These are phyloP conservation scores for Portevinia maculata DNA, from an alignment of 2,888 invertebrate genomes.

Conservation along the genomic window DNA sequence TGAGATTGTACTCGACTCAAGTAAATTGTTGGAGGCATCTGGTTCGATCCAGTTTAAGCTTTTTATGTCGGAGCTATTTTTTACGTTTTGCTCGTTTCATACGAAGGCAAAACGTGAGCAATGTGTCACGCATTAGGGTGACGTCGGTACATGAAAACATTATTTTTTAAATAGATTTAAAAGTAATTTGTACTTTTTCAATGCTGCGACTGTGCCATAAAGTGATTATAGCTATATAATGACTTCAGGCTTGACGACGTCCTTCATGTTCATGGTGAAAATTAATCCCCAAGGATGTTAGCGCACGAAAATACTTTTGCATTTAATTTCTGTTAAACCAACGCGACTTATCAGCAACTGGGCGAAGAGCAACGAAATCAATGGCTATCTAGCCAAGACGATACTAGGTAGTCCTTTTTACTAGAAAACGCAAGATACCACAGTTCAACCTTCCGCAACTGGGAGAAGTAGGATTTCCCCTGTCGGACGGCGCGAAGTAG, in stretches of 20 bases:
- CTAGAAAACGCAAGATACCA: no score
- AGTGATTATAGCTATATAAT: background rate
- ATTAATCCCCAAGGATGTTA: no score
- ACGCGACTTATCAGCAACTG: no score
- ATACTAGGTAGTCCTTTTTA: no score
- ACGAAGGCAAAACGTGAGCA: slow-evolving; percentile 19
- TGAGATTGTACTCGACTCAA: slow-evolving; percentile 25
- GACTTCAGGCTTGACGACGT: no score
- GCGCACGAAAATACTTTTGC: no score
- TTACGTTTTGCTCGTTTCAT: slow-evolving; percentile 5
- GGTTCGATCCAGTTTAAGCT: slow-evolving; percentile 64
- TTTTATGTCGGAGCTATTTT: slow-evolving; percentile 22
- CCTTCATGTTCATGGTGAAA: no score
- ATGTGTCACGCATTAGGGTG: slow-evolving; percentile 50
- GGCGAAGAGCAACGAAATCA: no score
- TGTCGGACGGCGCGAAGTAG: no score
- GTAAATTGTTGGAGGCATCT: slow-evolving; percentile 47
- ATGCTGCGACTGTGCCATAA: slow-evolving; percentile 3
- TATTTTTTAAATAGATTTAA: slow-evolving; percentile 1
- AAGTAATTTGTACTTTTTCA: background rate
- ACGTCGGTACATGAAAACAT: slow-evolving; percentile 31
- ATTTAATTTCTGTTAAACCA: background rate
- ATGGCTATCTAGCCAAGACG: no score
- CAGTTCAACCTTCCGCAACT: no score
- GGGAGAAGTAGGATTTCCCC: no score